Conservation (phyloP, 2,113 vertebrate species). For the Ctenomys sociabilis region DNA sequence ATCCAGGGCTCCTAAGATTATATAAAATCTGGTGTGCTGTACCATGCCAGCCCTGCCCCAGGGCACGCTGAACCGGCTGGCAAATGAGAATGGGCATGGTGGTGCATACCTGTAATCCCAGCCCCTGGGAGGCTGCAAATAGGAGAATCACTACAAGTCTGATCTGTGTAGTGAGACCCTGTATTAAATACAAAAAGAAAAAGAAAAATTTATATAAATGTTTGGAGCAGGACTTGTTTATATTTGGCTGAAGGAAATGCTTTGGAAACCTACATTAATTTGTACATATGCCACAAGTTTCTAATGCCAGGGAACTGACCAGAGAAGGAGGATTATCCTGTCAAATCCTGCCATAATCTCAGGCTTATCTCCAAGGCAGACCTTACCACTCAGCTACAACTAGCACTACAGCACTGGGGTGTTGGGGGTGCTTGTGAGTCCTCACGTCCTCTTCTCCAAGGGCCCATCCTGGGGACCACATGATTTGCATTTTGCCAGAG, state of each 20-base stretch:
- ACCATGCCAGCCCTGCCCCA: too few species aligned
- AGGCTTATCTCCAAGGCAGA: neutral
- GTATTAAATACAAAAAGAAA: too few species aligned
- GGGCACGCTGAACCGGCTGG: too few species aligned
- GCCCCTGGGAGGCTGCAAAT: too few species aligned
- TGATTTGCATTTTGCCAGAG: neutral
- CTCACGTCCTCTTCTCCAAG: neutral
- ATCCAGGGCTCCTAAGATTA: neutral
- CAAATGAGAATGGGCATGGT: too few species aligned
- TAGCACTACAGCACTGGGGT: too few species aligned
- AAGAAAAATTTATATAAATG: neutral
- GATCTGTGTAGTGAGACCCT: too few species aligned
- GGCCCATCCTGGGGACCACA: neutral
- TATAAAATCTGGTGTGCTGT: too few species aligned
- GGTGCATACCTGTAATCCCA: too few species aligned
- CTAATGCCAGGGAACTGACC: neutral
- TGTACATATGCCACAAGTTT: neutral
- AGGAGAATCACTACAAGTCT: too few species aligned
- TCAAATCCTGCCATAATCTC: neutral
- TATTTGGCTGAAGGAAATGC: neutral
- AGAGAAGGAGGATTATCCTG: neutral
- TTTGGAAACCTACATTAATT: neutral
- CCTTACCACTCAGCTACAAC: neutral
- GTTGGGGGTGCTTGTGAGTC: neutral
- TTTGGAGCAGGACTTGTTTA: neutral